Evolutionary conservation across 2,888 invertebrate genomes (phyloP), one percentile per base, ranked within the genome.

Genomic region (Drosophila nigritarsus): DNA sequence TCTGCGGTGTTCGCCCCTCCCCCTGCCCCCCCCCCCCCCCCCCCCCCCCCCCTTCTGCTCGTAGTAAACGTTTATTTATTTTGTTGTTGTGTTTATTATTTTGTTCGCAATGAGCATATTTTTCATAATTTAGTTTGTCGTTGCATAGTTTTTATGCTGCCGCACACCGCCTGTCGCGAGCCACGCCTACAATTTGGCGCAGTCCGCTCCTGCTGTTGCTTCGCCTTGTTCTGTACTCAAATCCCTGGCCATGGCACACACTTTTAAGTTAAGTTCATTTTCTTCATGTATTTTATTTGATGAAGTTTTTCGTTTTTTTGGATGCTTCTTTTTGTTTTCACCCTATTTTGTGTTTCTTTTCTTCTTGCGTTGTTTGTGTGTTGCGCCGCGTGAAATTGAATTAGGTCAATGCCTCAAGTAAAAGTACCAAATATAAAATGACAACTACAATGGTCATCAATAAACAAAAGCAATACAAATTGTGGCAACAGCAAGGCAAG

Each of bases 361-460:
- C n/a, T 51, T 15, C 34, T 62, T 61, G 32, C 54, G 32, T 59
- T 77, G 60, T 77, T 69, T 80, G 77, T 73, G 80, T 76, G 62
- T 80, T 82, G 82, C 73, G 69, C 78, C 84, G 87, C 85, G 76
- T 87, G 87, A 87, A 85, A 85, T 85, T 78, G 84, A 85, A 85
- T 85, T 85, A 78, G 87, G 84, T 85, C 84, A 85, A 87, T 84
- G 84, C 87, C 79, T 82, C 80, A 82, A 74, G 75, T 63, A 78
- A 82, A 72, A 87, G 80, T 84, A 82, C 75, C 84, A 87, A 86
- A 79, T 71, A 80, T 63, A 75, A 73, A 83, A 75, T 67, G 83
- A 65, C 68, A 75, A 59, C 78, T 65, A 63, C 65, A 58, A 40
- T 58, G 64, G 74, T 42, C 42, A 20, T 63, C 68, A 62, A 64